Percentiles rank a stretch among this genome's conserved stretches.
phyloP scores from a whole-genome alignment of 2,888 invertebrate genomes.

The Cheilosia vulpina region DNA sequence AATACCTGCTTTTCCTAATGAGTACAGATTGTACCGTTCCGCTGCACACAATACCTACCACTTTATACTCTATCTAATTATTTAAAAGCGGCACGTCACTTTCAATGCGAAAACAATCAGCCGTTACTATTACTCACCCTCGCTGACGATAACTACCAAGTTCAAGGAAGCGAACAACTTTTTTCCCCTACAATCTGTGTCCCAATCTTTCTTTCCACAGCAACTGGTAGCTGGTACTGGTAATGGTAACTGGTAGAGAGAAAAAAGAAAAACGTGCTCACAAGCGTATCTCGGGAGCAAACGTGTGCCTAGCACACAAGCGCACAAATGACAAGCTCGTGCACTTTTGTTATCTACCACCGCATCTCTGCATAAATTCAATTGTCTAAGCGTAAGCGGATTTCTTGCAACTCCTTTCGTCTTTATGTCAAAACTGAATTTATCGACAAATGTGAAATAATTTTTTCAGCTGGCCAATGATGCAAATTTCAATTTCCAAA shows the following conservation, averaged over 20 bases:
- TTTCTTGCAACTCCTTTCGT: neutral
- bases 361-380: constrained; percentile 17
- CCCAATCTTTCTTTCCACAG: neutral
- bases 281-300: neutral
- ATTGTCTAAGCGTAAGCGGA: constrained; percentile 14
- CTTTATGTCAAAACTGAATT: neutral
- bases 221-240: neutral
- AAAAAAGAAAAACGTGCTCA: neutral
- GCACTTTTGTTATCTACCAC: neutral
- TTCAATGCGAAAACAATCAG: constrained; percentile 6
- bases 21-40: too few relatives aligned
- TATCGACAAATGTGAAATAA: neutral
- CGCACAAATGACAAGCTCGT: neutral
- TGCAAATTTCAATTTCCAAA: neutral
- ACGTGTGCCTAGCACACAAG: neutral
- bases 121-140: neutral
- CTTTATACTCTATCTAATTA: neutral
- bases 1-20: constrained; percentile 1
- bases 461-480: neutral
- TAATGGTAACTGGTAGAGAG: neutral
- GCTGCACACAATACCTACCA: neutral
- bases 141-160: constrained; percentile 1
- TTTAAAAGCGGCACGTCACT: constrained; percentile 2
- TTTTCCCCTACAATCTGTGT: neutral
- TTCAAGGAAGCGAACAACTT: constrained; percentile 30